Base-by-base conservation (phyloP, 2,888 invertebrate species). In the Mechanitis mazaeus region DNA sequence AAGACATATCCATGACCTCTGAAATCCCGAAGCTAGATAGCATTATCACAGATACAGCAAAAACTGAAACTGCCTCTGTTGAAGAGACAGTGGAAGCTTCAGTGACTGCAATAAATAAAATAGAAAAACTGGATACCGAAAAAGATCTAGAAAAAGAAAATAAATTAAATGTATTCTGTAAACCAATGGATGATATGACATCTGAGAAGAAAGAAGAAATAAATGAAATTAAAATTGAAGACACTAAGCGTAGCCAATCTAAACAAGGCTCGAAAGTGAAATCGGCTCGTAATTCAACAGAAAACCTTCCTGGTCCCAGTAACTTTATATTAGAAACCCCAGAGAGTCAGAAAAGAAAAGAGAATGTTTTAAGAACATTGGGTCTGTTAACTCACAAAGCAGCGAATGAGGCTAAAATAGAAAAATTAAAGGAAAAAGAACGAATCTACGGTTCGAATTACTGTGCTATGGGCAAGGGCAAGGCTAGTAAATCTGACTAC, bases 311-410 rank as follows among this genome's bases (percentile, higher is more conserved):
- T 0, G 89, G 89, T 1, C 87, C 90, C 0, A 89, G 89, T 68
- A 84, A 77, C 63, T 72, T 75, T 1, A 68, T 90, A 3, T 75
- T 75, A 38, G 91, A 93, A 69, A 92, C 93, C 0, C 93, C 94
- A 0, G 94, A 94, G 68, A 92, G 92, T 64, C 91, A 93, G 62
- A 92, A 92, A 55, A 90, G 92, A 53, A 96, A 96, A 74, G 95
- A 95, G 71, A 93, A 92, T 56, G 94, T 96, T 54, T 79, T 96
- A 2, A 91, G 94, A 72, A 93, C 94, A 6, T 83, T 96, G 45
- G 96, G 96, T 0, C 78, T 96, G 55, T 90, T 95, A 45, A 95
- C 95, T 0, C 91, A 94, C 72, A 93, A 94, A 73, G 94, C 94
- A 6, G 94, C 94, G 0, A 94, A 94, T 67, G 93, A 93, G 72